These are phyloP conservation scores for Enhydra lutris DNA, from an alignment of 2,113 vertebrate species.

Conservation along the genomic window DNA sequence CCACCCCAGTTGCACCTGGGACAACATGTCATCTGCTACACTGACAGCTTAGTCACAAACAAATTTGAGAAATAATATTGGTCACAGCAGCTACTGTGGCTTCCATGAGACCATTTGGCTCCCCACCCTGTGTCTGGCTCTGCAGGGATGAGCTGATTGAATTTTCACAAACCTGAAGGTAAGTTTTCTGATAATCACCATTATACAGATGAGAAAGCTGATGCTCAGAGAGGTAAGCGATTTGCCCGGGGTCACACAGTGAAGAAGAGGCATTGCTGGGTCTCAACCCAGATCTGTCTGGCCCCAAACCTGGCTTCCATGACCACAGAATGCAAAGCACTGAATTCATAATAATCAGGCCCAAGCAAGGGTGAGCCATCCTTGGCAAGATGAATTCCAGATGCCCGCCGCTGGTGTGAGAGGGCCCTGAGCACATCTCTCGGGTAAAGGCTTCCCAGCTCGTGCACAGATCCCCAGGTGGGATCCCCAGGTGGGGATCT, in stretches of 20 bases:
- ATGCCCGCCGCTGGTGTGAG: rapidly evolving
- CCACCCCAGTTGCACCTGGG: neutral
- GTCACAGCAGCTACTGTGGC: neutral
- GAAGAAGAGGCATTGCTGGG: neutral
- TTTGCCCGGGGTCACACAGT: neutral
- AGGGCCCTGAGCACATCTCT: rapidly evolving
- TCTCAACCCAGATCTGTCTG: neutral
- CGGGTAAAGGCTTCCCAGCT: neutral
- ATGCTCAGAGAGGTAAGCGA: neutral
- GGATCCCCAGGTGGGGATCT: too few species aligned
- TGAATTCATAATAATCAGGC: neutral
- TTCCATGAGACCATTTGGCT: neutral
- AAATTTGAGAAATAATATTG: neutral
- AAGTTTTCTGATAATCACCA: neutral
- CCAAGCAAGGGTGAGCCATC: neutral
- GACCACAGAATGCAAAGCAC: neutral
- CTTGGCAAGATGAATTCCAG: neutral
- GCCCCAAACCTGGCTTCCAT: neutral
- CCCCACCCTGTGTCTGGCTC: neutral
- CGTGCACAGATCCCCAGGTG: too few species aligned
- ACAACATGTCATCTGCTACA: rapidly evolving
- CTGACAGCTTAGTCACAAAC: neutral
- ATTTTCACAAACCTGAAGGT: neutral
- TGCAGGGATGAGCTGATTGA: rapidly evolving
- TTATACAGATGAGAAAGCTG: neutral